These are phyloP conservation scores for Tenualosa thibaudeaui DNA, from an alignment of 2,797 vertebrate genomes.

Conservation along the genomic window DNA sequence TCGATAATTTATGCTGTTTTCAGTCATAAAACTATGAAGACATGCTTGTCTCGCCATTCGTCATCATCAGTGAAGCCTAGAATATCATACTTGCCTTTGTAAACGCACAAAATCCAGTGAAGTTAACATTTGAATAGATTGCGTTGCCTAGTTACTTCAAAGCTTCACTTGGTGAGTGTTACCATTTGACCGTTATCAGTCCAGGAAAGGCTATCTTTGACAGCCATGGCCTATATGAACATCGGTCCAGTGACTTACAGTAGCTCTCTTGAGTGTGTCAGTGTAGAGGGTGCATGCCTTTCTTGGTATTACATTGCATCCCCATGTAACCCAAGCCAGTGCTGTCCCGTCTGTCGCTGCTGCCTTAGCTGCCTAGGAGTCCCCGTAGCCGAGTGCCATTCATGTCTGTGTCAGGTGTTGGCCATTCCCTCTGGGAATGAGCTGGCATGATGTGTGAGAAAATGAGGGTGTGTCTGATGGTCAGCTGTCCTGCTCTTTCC, in stretches of 20 bases:
- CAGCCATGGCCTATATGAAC: neutral
- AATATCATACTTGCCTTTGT: neutral
- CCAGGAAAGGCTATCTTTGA: neutral
- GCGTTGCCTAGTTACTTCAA: slow-evolving; percentile 6
- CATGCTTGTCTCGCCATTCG: neutral
- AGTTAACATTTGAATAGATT: slow-evolving; percentile 7
- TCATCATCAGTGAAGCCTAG: neutral
- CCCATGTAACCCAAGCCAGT: neutral
- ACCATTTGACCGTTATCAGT: neutral
- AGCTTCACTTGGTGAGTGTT: neutral
- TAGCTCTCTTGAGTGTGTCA: neutral
- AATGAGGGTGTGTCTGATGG: neutral
- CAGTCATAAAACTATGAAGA: neutral
- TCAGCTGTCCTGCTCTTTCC: neutral
- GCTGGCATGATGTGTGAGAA: neutral
- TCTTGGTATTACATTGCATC: neutral
- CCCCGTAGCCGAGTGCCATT: slow-evolving; percentile 4
- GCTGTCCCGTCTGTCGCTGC: neutral
- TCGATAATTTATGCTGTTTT: neutral
- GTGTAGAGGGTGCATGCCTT: slow-evolving; percentile 5
- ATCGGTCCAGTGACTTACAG: neutral
- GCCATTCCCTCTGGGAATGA: neutral
- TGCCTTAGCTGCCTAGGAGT: neutral
- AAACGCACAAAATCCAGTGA: neutral
- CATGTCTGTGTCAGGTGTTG: slow-evolving; percentile 12